These are phyloP conservation scores for Peromyscus polionotus DNA, from an alignment of 2,113 vertebrate genomes.

Conservation along the genomic window DNA sequence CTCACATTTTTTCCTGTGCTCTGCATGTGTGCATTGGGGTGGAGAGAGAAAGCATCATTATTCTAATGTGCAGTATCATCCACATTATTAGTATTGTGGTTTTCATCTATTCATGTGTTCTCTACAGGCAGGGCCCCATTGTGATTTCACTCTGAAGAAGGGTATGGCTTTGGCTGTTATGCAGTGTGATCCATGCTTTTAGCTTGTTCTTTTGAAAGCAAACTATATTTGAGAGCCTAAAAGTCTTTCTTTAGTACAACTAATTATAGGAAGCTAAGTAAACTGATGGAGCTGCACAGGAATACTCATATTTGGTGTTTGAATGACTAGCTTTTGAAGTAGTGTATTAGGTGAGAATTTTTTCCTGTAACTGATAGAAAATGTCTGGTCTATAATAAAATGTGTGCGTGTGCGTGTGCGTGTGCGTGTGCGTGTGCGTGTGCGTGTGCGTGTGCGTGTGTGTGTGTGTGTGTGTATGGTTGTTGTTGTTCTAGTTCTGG, in stretches of 20 bases:
- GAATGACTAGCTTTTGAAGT: neutral
- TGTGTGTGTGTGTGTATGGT: too few relatives aligned
- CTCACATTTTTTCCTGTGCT: neutral
- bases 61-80: neutral
- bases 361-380: neutral
- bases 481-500: neutral
- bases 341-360: neutral
- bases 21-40: neutral
- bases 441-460: neutral
- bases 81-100: neutral
- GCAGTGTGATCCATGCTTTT: neutral
- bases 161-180: neutral
- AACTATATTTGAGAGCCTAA: slow-evolving; percentile 29
- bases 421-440: too few relatives aligned
- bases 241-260: neutral
- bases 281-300: neutral
- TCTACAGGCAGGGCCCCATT: neutral
- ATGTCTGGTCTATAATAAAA: slow-evolving; percentile 26
- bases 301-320: slow-evolving; percentile 12
- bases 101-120: neutral
- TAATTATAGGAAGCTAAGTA: neutral
- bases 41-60: neutral
- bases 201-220: slow-evolving; percentile 6
- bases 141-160: neutral
- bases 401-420: too few relatives aligned